A percentile compares a stretch with the other conserved stretches of the same genome.
Conservation (phyloP, 2,888 invertebrate genomes). For the Callyntrura sp. region DNA sequence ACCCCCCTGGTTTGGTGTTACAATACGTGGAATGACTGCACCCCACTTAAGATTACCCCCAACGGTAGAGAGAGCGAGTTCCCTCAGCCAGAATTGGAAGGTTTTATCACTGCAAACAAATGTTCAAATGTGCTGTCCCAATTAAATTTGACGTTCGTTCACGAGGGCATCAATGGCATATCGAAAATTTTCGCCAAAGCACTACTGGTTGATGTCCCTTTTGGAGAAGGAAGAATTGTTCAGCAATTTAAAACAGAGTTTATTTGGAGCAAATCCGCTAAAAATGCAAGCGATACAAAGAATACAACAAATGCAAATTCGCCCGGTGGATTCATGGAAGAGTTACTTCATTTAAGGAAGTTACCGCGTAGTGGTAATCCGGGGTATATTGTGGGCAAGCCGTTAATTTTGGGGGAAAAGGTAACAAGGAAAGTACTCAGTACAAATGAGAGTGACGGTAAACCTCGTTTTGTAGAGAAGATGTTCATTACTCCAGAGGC, state of each 20-base stretch:
- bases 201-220: constrained; percentile 85
- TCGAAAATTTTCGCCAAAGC: constrained; percentile 85
- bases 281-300: background rate
- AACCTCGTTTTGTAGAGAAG: constrained; percentile 53
- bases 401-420: constrained; percentile 87
- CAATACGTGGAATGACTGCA: background rate
- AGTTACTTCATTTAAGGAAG: constrained; percentile 80
- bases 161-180: constrained; percentile 87
- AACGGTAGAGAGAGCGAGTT: constrained; percentile 33
- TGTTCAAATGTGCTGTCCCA: constrained; percentile 85
- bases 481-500: constrained; percentile 61
- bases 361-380: constrained; percentile 90
- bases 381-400: constrained; percentile 90
- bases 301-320: constrained; percentile 61
- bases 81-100: constrained; percentile 50
- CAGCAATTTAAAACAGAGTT: constrained; percentile 79
- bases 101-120: constrained; percentile 72
- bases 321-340: constrained; percentile 6
- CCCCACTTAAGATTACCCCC: background rate
- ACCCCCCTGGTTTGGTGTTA: background rate
- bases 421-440: background rate
- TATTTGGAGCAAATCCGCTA: constrained; percentile 69
- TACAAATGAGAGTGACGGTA: constrained; percentile 40
- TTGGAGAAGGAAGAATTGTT: constrained; percentile 36
- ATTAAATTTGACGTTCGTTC: constrained; percentile 85